A percentile compares a stretch with the other conserved stretches of the same genome.
Evolutionary conservation across 2,888 invertebrate species (phyloP).

Genomic region (Ariolimax columbianus): DNA sequence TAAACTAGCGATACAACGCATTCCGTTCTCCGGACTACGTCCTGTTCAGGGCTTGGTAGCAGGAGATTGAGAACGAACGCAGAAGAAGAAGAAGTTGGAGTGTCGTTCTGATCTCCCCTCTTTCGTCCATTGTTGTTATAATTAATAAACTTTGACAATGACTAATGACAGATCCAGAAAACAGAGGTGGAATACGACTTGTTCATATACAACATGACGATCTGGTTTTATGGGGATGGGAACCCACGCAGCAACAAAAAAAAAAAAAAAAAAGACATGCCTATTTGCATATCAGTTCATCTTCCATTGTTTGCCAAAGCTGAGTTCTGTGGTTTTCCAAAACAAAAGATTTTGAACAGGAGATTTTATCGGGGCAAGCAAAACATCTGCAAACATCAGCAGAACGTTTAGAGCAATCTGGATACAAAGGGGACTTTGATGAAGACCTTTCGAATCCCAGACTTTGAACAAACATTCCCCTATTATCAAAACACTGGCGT

Average conservation of each 20-base stretch:
- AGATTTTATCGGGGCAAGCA: slow-evolving; percentile 10
- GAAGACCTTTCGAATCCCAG: slow-evolving; percentile 13
- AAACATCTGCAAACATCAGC: not conserved
- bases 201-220: too few relatives aligned
- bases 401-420: slow-evolving; percentile 6
- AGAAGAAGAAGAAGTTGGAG: too few relatives aligned
- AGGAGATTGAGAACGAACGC: too few relatives aligned
- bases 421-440: slow-evolving; percentile 34
- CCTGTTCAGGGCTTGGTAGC: too few relatives aligned
- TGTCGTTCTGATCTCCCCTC: too few relatives aligned
- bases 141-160: too few relatives aligned
- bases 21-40: too few relatives aligned
- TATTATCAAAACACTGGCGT: slow-evolving; percentile 29
- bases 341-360: slow-evolving; percentile 7
- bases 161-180: too few relatives aligned
- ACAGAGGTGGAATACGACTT: too few relatives aligned
- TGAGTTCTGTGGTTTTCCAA: not conserved
- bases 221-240: not conserved
- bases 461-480: slow-evolving; percentile 2
- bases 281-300: slow-evolving; percentile 16
- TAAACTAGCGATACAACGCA: too few relatives aligned
- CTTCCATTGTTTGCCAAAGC: not conserved
- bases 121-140: too few relatives aligned
- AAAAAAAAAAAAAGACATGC: not conserved
- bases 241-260: too few relatives aligned